Evolutionary conservation across 1,140 invertebrate species (phyloP).

Genomic region (Drosophila ananassae): DNA sequence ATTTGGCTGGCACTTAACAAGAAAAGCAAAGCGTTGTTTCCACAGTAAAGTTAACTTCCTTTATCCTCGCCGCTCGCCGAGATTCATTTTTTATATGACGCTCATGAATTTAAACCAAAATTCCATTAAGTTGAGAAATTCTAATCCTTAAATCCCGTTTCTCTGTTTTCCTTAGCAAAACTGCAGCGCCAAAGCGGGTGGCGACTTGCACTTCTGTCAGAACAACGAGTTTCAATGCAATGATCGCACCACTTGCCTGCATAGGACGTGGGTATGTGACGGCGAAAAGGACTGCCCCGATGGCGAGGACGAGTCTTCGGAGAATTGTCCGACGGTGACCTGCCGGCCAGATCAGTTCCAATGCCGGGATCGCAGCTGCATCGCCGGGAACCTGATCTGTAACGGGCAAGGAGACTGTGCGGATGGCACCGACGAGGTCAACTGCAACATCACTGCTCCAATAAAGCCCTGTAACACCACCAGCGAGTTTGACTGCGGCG

Average conservation of each 20-base stretch:
- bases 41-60: conserved; percentile 44
- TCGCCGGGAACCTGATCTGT: conserved; percentile 92
- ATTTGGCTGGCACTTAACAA: conserved; percentile 61
- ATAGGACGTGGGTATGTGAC: conserved; percentile 93
- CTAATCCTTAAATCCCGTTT: neutral
- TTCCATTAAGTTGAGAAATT: neutral
- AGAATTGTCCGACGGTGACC: conserved; percentile 89
- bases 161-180: conserved; percentile 78
- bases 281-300: conserved; percentile 92
- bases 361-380: conserved; percentile 92
- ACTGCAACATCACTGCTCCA: conserved; percentile 85
- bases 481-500: conserved; percentile 92
- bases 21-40: conserved; percentile 47
- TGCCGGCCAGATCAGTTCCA: conserved; percentile 93
- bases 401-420: conserved; percentile 92
- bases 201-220: conserved; percentile 85
- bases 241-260: conserved; percentile 93
- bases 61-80: conserved; percentile 7
- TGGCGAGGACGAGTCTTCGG: conserved; percentile 90
- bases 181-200: conserved; percentile 81
- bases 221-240: conserved; percentile 92
- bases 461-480: conserved; percentile 87
- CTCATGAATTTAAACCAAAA: neutral
- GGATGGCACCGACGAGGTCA: conserved; percentile 92
- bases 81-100: conserved; percentile 15